Percentiles rank a stretch among this genome's conserved stretches.
Conservation (phyloP, 2,797 vertebrate species). For the Sebastes reedi region DNA sequence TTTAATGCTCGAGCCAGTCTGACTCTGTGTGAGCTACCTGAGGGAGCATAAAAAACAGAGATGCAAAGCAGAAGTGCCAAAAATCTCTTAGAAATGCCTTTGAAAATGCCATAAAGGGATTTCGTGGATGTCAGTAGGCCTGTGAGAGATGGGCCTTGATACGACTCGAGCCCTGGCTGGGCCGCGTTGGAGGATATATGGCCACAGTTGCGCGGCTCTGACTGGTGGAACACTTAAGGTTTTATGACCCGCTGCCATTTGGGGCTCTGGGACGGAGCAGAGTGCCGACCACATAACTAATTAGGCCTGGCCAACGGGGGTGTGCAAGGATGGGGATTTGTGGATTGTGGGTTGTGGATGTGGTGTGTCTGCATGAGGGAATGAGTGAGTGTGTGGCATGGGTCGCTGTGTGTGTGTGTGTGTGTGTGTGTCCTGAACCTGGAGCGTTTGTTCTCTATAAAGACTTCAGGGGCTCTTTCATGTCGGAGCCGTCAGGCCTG, state of each 20-base stretch:
- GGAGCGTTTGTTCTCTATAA: constrained; percentile 59
- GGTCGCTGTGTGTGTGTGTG: constrained; percentile 8
- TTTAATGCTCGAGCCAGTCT: constrained; percentile 27
- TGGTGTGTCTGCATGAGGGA: constrained; percentile 59
- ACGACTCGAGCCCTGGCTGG: constrained; percentile 67
- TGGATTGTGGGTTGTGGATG: constrained; percentile 65
- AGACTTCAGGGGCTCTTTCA: constrained; percentile 54
- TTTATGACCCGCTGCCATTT: constrained; percentile 87
- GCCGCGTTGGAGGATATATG: constrained; percentile 72
- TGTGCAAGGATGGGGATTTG: constrained; percentile 65
- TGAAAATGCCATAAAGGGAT: constrained; percentile 80
- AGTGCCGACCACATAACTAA: constrained; percentile 80
- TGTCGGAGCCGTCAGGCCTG: constrained; percentile 56
- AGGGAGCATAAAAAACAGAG: constrained; percentile 51
- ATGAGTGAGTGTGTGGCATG: constrained; percentile 49
- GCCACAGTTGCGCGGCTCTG: constrained; percentile 77
- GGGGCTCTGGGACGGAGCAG: constrained; percentile 74
- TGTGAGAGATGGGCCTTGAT: constrained; percentile 80
- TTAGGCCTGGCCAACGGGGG: constrained; percentile 69
- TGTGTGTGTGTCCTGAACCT: constrained; percentile 41
- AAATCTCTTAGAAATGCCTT: constrained; percentile 71
- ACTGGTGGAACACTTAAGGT: constrained; percentile 89
- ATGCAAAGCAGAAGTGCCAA: constrained; percentile 73
- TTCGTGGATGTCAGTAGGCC: constrained; percentile 78
- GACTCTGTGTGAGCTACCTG: constrained; percentile 47